phyloP scores from a whole-genome alignment of 92 coral and sea anemone species.

The Meandrina meandrites region DNA sequence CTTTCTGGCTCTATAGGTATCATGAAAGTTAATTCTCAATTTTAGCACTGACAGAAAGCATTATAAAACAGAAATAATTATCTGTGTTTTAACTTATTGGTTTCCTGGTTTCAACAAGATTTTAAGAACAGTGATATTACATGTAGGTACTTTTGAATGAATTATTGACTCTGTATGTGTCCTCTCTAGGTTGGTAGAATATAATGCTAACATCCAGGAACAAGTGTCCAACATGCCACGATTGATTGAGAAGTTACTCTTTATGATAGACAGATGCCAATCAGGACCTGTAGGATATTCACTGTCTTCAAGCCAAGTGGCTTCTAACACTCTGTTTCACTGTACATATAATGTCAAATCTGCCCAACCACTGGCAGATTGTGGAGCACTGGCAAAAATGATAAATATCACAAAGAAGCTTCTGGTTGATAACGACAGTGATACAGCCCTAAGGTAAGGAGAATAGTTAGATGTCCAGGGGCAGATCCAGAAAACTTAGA shows the following conservation, averaged over 20 bases:
- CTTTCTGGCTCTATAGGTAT: no score
- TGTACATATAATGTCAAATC: slow-evolving; percentile 64
- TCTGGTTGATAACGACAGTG: slow-evolving; percentile 49
- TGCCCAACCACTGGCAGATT: slow-evolving; percentile 37
- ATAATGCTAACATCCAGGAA: slow-evolving; percentile 40
- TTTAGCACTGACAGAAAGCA: no score
- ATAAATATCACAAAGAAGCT: slow-evolving; percentile 51
- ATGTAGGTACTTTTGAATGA: no score
- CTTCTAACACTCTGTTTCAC: slow-evolving; percentile 49
- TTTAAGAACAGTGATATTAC: no score
- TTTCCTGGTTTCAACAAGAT: no score
- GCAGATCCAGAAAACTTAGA: no score
- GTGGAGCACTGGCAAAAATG: slow-evolving; percentile 52
- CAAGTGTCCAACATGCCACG: slow-evolving; percentile 46
- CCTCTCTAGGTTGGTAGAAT: slow-evolving; percentile 56
- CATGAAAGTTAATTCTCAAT: no score
- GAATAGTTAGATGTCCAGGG: no score
- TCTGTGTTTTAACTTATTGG: no score
- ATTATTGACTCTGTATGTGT: not conserved
- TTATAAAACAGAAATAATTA: no score
- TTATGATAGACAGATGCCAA: slow-evolving; percentile 56
- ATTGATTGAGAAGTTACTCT: slow-evolving; percentile 49
- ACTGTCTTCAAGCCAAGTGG: slow-evolving; percentile 62
- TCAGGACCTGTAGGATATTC: slow-evolving; percentile 45
- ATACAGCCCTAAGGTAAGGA: slow-evolving; percentile 54